Conservation (phyloP, 2,113 vertebrate genomes). For the Malaclemys terrapin region DNA sequence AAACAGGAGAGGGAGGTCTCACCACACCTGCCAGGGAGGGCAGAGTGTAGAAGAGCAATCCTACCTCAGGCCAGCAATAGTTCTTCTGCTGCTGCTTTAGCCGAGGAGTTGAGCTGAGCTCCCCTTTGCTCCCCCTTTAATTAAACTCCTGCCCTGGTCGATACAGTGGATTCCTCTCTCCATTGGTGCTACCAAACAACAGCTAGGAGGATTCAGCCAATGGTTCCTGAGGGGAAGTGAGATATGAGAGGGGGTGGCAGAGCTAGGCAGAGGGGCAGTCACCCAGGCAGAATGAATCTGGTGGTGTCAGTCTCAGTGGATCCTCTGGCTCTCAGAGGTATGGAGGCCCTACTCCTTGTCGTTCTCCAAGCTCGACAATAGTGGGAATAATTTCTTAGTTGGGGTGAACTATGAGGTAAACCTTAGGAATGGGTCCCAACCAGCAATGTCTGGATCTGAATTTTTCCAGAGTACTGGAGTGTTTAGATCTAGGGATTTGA, state of each 20-base stretch:
- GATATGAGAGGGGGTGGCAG: not conserved
- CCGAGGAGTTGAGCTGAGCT: not conserved
- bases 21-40: not conserved
- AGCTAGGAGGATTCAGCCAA: not conserved
- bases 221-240: not conserved
- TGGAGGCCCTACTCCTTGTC: not conserved
- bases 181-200: not conserved
- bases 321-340: not conserved
- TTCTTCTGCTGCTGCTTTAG: not conserved
- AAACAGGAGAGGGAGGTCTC: not conserved
- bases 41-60: not conserved
- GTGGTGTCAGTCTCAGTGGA: too few relatives aligned
- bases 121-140: not conserved
- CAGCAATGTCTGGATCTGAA: not conserved
- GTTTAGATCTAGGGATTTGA: not conserved
- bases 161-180: not conserved
- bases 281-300: not conserved
- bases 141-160: not conserved
- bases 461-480: not conserved
- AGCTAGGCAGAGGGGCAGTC: not conserved
- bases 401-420: not conserved
- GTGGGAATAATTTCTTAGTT: not conserved
- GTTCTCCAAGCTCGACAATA: not conserved
- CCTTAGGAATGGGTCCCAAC: not conserved
- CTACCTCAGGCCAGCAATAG: not conserved